Base-by-base conservation (phyloP, 2,797 vertebrate species). In the Eleutherodactylus coqui region DNA sequence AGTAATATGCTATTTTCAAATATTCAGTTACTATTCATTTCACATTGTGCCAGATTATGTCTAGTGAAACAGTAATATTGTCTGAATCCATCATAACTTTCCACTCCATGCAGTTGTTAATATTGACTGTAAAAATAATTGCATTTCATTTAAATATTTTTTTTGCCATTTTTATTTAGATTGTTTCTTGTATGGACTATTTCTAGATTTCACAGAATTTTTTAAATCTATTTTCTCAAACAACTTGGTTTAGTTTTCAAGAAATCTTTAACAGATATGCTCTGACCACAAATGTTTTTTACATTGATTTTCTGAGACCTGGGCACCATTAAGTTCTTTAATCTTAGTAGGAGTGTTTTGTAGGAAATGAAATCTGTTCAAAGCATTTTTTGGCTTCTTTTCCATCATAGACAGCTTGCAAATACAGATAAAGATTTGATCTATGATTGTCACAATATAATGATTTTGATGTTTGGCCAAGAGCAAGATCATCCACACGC, bases 381-480 rank as follows among this genome's bases (percentile, higher is more conserved):
- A 70, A 70, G 51, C 49, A 14, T 5, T 83, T 83, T 86, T 83
- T 72, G 80, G 73, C 80, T 82, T 72, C 64, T 43, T 58, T 79
- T 70, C 27, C n/a, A n/a, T 24, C 43, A n/a, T 24, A 72, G 75
- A 72, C 85, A 83, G 62, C 80, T 79, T 83, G 75, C 80, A 87
- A 78, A 83, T 47, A 29, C 75, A 77, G 73, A 83, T 83, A 83
- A 70, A 80, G 67, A 62, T 62, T 80, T 79, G 67, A 78, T 83
- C 51, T 78, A 60, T 87, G 75, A 79, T 83, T 87, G 80, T 83
- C 73, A 78, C 73, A 14, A 45, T 78, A 45, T 87, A 87, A 87
- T 79, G 85, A 83, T 87, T 87, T 83, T 87, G 85, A 83, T 16
- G 27, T 47, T 55, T 78, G 73, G 77, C 80, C 85, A 87, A 83